A percentile compares a stretch with the other conserved stretches of the same genome.
phyloP scores from a whole-genome alignment of 1,140 invertebrate genomes.

The Musca domestica region DNA sequence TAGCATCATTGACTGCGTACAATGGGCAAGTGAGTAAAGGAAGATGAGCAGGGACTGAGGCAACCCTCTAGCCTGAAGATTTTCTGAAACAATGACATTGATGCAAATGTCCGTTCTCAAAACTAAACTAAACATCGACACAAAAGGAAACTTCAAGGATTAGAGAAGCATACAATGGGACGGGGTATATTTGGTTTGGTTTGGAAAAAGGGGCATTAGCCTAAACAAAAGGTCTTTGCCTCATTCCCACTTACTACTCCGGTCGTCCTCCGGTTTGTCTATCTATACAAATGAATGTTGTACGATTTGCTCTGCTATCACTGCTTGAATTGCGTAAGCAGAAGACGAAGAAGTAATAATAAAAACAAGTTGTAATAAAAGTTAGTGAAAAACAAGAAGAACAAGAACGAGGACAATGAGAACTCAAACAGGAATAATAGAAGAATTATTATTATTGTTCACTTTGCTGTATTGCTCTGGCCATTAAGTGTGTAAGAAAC shows the following conservation, averaged over 20 bases:
- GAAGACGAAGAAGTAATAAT: background rate
- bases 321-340: slow-evolving; percentile 7
- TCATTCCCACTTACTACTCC: no score
- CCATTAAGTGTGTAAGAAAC: slow-evolving; percentile 20
- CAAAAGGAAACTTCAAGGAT: slow-evolving; percentile 8
- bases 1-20: no score
- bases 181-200: no score
- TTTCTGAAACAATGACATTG: slow-evolving; percentile 10
- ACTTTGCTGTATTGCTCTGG: slow-evolving; percentile 12
- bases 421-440: slow-evolving; percentile 13
- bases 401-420: background rate
- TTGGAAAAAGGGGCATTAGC: no score
- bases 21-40: background rate
- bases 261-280: no score
- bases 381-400: slow-evolving; percentile 10
- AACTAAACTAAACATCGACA: slow-evolving; percentile 6
- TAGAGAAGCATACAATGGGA: background rate
- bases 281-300: background rate
- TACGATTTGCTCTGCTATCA: background rate
- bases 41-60: background rate
- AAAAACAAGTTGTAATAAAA: slow-evolving; percentile 18
- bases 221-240: no score
- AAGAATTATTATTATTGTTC: slow-evolving; percentile 22
- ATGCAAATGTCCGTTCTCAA: background rate
- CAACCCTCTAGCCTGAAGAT: background rate